Conservation (phyloP, 2,888 invertebrate species). For the Meloe dianella region DNA sequence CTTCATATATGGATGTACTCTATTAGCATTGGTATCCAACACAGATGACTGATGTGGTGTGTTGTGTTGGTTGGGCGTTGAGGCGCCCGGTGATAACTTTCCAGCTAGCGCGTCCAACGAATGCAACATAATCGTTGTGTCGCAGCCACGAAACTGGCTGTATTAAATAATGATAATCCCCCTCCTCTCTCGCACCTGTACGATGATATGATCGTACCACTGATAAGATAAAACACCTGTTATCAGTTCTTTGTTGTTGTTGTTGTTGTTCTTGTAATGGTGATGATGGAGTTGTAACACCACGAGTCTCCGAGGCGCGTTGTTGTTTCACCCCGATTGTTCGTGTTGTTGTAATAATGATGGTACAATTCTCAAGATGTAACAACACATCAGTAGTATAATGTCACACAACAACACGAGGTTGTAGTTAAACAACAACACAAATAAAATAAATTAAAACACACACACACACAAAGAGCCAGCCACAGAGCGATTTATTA, state of each 20-base stretch:
- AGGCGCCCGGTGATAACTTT: slow-evolving; percentile 84
- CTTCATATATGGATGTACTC: slow-evolving; percentile 66
- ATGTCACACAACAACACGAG: slow-evolving; percentile 27
- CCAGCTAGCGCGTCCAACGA: slow-evolving; percentile 88
- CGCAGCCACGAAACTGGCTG: slow-evolving; percentile 48
- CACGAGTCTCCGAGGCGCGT: slow-evolving; percentile 31
- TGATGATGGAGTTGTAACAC: background rate
- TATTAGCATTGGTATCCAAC: slow-evolving; percentile 73
- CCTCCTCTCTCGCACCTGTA: slow-evolving; percentile 41
- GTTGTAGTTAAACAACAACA: slow-evolving; percentile 27
- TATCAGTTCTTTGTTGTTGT: slow-evolving; percentile 40
- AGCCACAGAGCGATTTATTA: slow-evolving; percentile 35
- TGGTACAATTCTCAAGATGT: slow-evolving; percentile 12
- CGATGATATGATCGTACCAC: slow-evolving; percentile 21
- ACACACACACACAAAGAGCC: slow-evolving; percentile 13
- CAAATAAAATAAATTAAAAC: slow-evolving; percentile 18
- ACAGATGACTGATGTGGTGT: slow-evolving; percentile 55
- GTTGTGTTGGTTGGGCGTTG: slow-evolving; percentile 47
- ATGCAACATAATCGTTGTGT: slow-evolving; percentile 73
- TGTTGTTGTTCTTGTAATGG: slow-evolving; percentile 17
- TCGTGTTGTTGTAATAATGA: slow-evolving; percentile 20
- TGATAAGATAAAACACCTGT: slow-evolving; percentile 50
- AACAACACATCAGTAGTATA: slow-evolving; percentile 20
- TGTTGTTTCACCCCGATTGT: slow-evolving; percentile 19
- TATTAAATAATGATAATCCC: background rate